Percentiles rank a stretch among this genome's conserved stretches.
These are phyloP conservation scores for Argyresthia albistria DNA, from an alignment of 2,888 invertebrate species.

Conservation along the genomic window DNA sequence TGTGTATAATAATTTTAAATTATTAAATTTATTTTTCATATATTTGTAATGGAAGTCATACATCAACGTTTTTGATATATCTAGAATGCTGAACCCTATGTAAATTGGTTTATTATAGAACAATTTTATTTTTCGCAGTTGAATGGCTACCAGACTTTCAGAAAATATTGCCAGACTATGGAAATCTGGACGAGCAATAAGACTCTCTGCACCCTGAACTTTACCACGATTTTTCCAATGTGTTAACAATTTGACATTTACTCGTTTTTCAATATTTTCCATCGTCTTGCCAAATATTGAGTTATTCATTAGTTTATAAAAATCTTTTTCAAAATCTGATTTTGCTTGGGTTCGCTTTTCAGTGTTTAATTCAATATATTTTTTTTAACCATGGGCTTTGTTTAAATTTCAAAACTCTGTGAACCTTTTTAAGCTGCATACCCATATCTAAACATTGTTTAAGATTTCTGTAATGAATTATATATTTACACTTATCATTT, in stretches of 20 bases:
- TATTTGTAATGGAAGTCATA: slow-evolving; percentile 17
- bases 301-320: slow-evolving; percentile 39
- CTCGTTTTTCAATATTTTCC: slow-evolving; percentile 27
- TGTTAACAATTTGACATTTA: slow-evolving; percentile 24
- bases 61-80: slow-evolving; percentile 16
- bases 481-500: no score
- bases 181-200: slow-evolving; percentile 23
- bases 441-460: slow-evolving; percentile 20
- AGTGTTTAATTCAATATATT: slow-evolving; percentile 38
- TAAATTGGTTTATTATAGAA: slow-evolving; percentile 15
- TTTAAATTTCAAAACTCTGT: slow-evolving; percentile 29
- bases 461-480: slow-evolving; percentile 22
- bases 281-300: slow-evolving; percentile 33
- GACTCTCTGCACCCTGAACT: slow-evolving; percentile 17
- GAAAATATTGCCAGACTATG: slow-evolving; percentile 23
- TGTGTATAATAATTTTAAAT: slow-evolving; percentile 14
- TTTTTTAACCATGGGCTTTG: slow-evolving; percentile 31
- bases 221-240: slow-evolving; percentile 23
- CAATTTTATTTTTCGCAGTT: slow-evolving; percentile 12
- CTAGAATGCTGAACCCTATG: slow-evolving; percentile 14
- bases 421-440: slow-evolving; percentile 21
- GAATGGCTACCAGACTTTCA: slow-evolving; percentile 24
- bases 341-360: slow-evolving; percentile 19
- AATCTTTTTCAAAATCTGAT: slow-evolving; percentile 34
- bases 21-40: slow-evolving; percentile 12